Evolutionary conservation across 2,888 invertebrate species (phyloP), one percentile per base, ranked within the genome.

Genomic region (Temnothorax rugatulus): DNA sequence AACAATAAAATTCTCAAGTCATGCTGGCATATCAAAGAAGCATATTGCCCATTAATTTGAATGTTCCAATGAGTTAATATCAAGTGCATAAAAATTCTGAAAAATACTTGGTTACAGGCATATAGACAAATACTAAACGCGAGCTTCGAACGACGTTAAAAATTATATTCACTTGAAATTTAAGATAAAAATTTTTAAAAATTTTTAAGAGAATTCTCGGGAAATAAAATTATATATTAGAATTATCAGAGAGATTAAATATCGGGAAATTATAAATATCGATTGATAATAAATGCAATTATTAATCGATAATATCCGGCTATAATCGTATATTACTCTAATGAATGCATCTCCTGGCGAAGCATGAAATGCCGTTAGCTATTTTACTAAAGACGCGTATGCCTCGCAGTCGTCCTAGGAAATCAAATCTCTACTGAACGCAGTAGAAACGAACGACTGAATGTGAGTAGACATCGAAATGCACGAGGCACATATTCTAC

Each of bases 341-440:
- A 41, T 29, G n/a, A 21, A 57, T 11, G 41, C 44, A 44, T 44
- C n/a, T 38, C n/a, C 11, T 44, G 8, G 34, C n/a, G 47, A 71
- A 79, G 34, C 44, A 44, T 57, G 15, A 44, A 54, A 68, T 57
- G 18, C 38, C 13, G 50, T 18, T 52, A 76, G 34, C 34, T 41
- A 61, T 63, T 66, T 84, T 66, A 34, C 57, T 66, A 52, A 85
- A 84, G 84, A 84, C 50, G 82, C 83, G 57, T 18, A 1, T 54
- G 79, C 54, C 59, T 74, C 29, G 66, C 47, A 11, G 54, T 21
- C 57, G 15, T 75, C 73, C 59, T 54, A 34, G 59, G 41, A 88
- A 87, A 89, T 83, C 71, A 82, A 74, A 88, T 85, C 71, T 74
- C 69, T 34, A 76, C 69, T 84, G 68, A 66, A 44, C 11, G 47